Evolutionary conservation across 2,888 invertebrate genomes (phyloP), one percentile per base, ranked within the genome.

Genomic region (Pyrrhosoma nymphula): DNA sequence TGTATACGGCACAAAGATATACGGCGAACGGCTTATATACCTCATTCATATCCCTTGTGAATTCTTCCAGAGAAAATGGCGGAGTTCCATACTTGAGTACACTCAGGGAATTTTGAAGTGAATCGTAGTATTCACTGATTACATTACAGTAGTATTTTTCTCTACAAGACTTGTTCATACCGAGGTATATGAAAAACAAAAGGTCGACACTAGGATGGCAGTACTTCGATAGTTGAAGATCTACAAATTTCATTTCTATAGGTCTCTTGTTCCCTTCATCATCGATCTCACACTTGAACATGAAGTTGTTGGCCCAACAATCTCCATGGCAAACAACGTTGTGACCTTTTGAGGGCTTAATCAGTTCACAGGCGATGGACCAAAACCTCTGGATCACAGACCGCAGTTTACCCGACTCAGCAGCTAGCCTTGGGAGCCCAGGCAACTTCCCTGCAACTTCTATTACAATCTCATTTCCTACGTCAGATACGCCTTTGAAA

Each of bases 181-280:
- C 56, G 20, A 91, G 69, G 39, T 95, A 75, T 75, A 95, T 30
- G 82, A 91, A 95, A 35, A 75, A 95, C 39, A 91, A 56, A 20
- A 95, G 56, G 35, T 95, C 95, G 35, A 90, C 39, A 47, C 69
- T 56, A 18, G 90, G 63, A 20, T 90, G 90, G 23, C 91, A 75
- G 75, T 95, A 95, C 16, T 90, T 89, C 0, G 47, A n/a, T 39
- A 95, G 39, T 55, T 95, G 95, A 30, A 95, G 75, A 47, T 95
- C 95, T 2, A 95, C 75, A 16, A 95, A 56, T 35, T 95, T 95
- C n/a, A 90, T 75, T n/a, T 56, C 91, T 39, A 35, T 20, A 1
- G 95, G 91, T 1, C 4, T 35, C 35, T 35, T 35, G 1, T n/a
- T 63, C n/a, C 75, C 93, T 47, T 69, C n/a, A 14, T 14, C 88